Percentiles rank a stretch among this genome's conserved stretches.
Evolutionary conservation across 2,888 invertebrate genomes (phyloP).

Genomic region (Drosophila buzzatii): DNA sequence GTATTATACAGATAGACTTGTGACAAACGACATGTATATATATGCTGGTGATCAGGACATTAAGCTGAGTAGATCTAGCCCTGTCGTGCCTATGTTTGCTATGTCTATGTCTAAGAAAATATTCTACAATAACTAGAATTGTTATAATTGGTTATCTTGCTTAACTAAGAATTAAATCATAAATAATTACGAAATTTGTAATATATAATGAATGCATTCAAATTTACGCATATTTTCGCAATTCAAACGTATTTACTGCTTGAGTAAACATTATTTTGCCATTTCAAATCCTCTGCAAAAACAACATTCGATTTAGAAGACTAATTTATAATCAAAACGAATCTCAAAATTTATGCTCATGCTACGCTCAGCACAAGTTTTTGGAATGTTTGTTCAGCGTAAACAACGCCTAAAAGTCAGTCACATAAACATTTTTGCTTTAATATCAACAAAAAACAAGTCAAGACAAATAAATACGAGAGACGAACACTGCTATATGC

Average conservation of each 20-base stretch:
- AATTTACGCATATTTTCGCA: too few relatives aligned
- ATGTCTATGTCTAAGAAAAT: too few relatives aligned
- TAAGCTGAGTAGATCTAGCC: neutral
- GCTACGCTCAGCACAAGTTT: neutral
- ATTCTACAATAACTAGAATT: neutral
- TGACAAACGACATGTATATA: neutral
- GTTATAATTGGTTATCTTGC: too few relatives aligned
- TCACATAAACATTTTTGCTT: conserved; percentile 7
- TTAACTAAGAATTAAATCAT: too few relatives aligned
- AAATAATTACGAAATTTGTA: too few relatives aligned
- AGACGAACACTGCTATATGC: neutral
- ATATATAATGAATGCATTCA: too few relatives aligned
- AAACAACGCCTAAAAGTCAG: conserved; percentile 2
- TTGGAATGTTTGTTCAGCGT: neutral
- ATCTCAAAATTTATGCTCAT: neutral
- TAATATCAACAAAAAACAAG: conserved; percentile 6
- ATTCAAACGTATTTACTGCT: neutral
- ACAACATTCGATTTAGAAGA: too few relatives aligned
- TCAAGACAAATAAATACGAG: conserved; percentile 4
- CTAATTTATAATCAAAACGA: neutral
- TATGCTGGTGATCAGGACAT: neutral
- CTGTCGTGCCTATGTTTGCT: neutral
- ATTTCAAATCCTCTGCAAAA: neutral
- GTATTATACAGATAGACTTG: too few relatives aligned
- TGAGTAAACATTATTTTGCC: neutral